Base-by-base conservation (phyloP, 2,888 invertebrate species). In the Clusia tigrina region DNA sequence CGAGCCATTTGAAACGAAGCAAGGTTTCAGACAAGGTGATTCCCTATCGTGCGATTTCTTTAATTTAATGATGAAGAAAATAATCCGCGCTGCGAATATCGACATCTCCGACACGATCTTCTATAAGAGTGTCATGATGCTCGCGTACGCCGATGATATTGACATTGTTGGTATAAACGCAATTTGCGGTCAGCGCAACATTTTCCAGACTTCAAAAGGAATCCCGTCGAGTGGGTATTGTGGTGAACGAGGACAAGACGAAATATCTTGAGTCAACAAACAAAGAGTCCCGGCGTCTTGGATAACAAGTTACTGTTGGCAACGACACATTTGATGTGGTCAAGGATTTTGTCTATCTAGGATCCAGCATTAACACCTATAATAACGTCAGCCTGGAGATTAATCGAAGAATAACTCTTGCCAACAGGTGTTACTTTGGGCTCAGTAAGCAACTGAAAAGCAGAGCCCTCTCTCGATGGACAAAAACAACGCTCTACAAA, bases 221-320 rank as follows among this genome's bases (percentile, higher is more conserved):
- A 32, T 32, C 32, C 6, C 32, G 32, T 32, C 32, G 12, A 32
- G 32, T 42, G 42, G 42, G 42, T 42, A 10, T 42, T 42, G n/a
- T 42, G n/a, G 42, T 42, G 42, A 42, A 42, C 42, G n/a, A 42
- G 42, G 42, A 15, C 42, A 42, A 42, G n/a, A 42, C 42, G 42
- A 42, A 42, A 17, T 42, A 42, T 17, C n/a, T 42, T n/a, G 15
- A n/a, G 42, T 42, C 6, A 42, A 42, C n/a, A 42, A 42, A 42
- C n/a, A 42, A 42, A 42, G n/a, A n/a, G n/a, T 42, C 6, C 6
- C 15, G 10, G 10, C n/a, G n/a, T 3, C 42, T n/a, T 15, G n/a
- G 42, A 42, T 42, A 5, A 15, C 42, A 42, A 10, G 42, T 42
- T 15, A 42, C 42, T 5, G n/a, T 42, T 32, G 32, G 12, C 12